Percentiles rank a stretch among this genome's conserved stretches.
These are phyloP conservation scores for Aphrophora alni DNA, from an alignment of 2,888 invertebrate genomes.

Conservation along the genomic window DNA sequence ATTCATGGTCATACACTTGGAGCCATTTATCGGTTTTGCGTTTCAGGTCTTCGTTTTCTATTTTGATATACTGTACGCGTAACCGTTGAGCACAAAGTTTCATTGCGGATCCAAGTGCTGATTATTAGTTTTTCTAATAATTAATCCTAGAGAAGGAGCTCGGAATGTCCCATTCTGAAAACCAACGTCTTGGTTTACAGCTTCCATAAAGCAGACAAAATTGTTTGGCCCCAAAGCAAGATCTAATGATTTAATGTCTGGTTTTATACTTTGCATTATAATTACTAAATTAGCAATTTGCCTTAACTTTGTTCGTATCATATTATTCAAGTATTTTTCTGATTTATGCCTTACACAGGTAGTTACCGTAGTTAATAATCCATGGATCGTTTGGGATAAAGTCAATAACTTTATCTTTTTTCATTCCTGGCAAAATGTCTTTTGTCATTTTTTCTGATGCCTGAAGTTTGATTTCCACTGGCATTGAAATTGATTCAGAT, in stretches of 20 bases:
- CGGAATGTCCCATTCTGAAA: background rate
- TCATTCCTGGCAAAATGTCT: too few species aligned
- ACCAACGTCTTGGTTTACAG: background rate
- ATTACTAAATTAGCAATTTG: background rate
- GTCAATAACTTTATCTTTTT: too few species aligned
- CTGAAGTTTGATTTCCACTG: too few species aligned
- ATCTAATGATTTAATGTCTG: background rate
- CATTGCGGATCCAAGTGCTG: background rate
- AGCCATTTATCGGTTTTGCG: background rate
- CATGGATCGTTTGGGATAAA: too few species aligned
- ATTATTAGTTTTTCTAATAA: too few species aligned
- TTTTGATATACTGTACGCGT: background rate
- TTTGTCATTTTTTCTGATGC: too few species aligned
- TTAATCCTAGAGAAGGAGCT: background rate
- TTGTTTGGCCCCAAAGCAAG: background rate
- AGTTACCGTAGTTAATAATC: too few species aligned
- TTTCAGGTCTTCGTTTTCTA: background rate
- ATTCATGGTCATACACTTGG: background rate
- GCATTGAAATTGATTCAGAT: too few species aligned
- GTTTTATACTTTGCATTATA: background rate
- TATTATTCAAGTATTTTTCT: too few species aligned
- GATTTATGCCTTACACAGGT: too few species aligned
- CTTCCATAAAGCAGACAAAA: background rate
- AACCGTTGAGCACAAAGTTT: background rate
- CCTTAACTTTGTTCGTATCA: too few species aligned